Evolutionary conservation across 1,140 invertebrate species (phyloP).

Genomic region (Tyrophagus putrescentiae): DNA sequence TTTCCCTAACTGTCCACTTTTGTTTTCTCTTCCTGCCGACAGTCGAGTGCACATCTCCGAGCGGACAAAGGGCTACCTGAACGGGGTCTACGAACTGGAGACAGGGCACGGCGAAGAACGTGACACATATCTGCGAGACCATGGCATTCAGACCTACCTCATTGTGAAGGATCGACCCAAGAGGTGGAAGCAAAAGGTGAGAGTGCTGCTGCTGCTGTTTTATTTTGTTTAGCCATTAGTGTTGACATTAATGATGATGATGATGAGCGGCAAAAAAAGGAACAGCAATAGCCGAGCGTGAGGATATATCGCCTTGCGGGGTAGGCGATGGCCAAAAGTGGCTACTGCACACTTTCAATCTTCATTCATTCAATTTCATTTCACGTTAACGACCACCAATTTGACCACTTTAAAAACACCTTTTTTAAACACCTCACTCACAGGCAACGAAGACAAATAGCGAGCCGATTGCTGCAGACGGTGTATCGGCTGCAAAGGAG

Average conservation of each 20-base stretch:
- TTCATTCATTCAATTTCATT: no score
- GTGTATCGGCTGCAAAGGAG: not conserved
- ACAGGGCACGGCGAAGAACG: slow-evolving; percentile 68
- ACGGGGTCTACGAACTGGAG: slow-evolving; percentile 79
- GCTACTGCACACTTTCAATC: no score
- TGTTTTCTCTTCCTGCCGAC: slow-evolving; percentile 19
- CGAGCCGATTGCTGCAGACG: not conserved
- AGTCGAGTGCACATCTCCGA: slow-evolving; percentile 82
- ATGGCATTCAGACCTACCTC: slow-evolving; percentile 79
- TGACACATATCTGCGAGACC: slow-evolving; percentile 59
- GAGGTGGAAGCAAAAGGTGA: slow-evolving; percentile 35
- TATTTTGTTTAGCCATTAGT: not conserved
- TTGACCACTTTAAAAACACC: no score
- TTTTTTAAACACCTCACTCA: not conserved
- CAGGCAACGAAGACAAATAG: slow-evolving; percentile 5
- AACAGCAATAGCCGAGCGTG: not conserved
- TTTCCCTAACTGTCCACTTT: no score
- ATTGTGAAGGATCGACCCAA: slow-evolving; percentile 63
- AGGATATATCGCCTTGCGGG: no score
- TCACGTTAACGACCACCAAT: no score
- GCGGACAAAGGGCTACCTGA: slow-evolving; percentile 63
- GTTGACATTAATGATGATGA: not conserved
- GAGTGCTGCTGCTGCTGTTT: not conserved
- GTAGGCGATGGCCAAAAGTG: no score
- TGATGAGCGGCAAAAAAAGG: not conserved